Conservation (phyloP, 1,140 invertebrate species). For the Platyura marginata region DNA sequence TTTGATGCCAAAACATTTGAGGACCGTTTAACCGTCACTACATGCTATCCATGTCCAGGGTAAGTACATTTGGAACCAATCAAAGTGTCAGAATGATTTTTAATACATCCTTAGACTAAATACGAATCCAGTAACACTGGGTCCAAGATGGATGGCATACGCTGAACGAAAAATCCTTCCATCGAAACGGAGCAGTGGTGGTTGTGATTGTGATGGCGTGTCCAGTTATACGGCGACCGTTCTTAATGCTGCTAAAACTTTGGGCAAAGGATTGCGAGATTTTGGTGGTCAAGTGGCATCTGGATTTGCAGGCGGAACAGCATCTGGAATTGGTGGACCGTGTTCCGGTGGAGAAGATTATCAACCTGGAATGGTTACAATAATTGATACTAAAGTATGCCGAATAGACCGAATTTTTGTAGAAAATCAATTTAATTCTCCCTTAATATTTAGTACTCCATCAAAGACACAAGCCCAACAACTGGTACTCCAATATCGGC, state of each 20-base stretch:
- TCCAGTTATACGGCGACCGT: slow-evolving; percentile 91
- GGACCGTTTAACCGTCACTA: slow-evolving; percentile 69
- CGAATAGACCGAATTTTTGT: neutral
- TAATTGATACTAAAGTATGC: slow-evolving; percentile 64
- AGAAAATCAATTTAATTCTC: too few relatives aligned
- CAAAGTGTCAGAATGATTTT: neutral
- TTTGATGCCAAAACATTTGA: slow-evolving; percentile 79
- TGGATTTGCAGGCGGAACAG: slow-evolving; percentile 53
- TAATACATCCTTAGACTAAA: slow-evolving; percentile 34
- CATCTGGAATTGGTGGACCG: slow-evolving; percentile 22
- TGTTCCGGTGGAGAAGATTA: slow-evolving; percentile 27
- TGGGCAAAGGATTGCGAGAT: slow-evolving; percentile 67
- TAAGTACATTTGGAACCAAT: slow-evolving; percentile 8
- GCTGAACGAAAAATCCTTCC: slow-evolving; percentile 72
- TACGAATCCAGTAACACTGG: slow-evolving; percentile 79
- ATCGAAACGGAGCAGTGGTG: slow-evolving; percentile 69
- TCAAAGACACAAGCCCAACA: slow-evolving; percentile 21
- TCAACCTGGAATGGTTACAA: slow-evolving; percentile 71
- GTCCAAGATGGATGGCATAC: slow-evolving; percentile 59
- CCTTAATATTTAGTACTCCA: slow-evolving; percentile 11
- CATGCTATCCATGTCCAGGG: slow-evolving; percentile 68
- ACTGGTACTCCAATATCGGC: slow-evolving; percentile 13
- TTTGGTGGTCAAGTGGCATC: slow-evolving; percentile 87
- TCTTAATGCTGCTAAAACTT: slow-evolving; percentile 82
- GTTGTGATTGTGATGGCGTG: slow-evolving; percentile 51